Evolutionary conservation across 2,797 vertebrate genomes (phyloP).

Genomic region (Odontamblyopus lacepedii): DNA sequence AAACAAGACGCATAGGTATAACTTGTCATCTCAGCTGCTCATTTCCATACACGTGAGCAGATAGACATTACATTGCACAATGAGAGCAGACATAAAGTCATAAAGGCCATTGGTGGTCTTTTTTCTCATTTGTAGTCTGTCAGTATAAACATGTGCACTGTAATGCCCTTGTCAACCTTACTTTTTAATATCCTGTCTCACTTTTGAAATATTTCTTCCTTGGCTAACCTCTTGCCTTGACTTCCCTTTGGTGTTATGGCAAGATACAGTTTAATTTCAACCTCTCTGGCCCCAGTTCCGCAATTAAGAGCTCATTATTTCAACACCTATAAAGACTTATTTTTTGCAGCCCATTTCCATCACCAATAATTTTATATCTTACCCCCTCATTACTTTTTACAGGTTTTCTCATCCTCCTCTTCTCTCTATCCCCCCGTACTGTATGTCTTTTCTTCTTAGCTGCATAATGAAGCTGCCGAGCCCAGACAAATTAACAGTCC

Average conservation of each 20-base stretch:
- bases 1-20: constrained; percentile 17
- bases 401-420: constrained; percentile 34
- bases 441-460: constrained; percentile 17
- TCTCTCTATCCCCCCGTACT: constrained; percentile 32
- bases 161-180: constrained; percentile 15
- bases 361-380: constrained; percentile 46
- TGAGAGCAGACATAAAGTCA: constrained; percentile 19
- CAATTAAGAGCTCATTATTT: constrained; percentile 74
- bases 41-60: constrained; percentile 32
- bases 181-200: constrained; percentile 29
- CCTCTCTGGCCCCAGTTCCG: constrained; percentile 58
- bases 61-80: constrained; percentile 34
- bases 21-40: constrained; percentile 42
- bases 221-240: constrained; percentile 36
- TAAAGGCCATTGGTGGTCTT: constrained; percentile 19
- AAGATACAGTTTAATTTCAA: constrained; percentile 56
- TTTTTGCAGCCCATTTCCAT: constrained; percentile 29
- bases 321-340: constrained; percentile 55
- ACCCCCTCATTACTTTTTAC: constrained; percentile 48
- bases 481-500: constrained; percentile 44
- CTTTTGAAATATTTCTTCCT: constrained; percentile 36
- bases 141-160: constrained; percentile 37
- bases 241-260: constrained; percentile 38
- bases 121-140: constrained; percentile 57
- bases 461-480: constrained; percentile 45